Evolutionary conservation across 2,113 vertebrate species (phyloP).

Genomic region (Corvus hawaiiensis): DNA sequence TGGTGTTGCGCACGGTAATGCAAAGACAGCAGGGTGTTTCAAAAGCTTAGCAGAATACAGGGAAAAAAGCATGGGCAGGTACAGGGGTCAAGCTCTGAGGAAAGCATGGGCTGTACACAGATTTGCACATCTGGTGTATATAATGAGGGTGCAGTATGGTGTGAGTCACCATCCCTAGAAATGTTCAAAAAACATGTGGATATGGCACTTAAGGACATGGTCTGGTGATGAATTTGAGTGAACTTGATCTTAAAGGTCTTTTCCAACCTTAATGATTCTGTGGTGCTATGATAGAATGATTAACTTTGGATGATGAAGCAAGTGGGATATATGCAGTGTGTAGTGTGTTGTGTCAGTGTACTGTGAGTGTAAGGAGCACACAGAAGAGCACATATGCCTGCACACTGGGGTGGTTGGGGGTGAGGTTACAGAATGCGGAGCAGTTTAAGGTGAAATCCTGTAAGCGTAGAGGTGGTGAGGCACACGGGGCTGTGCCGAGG

Average conservation of each 20-base stretch:
- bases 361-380: neutral
- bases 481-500: rapidly evolving
- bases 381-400: neutral
- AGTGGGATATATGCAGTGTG: neutral
- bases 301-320: neutral
- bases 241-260: neutral
- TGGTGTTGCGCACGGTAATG: neutral
- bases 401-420: too few species aligned
- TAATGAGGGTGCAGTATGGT: neutral
- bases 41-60: neutral
- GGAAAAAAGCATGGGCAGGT: neutral
- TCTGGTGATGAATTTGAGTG: neutral
- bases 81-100: neutral
- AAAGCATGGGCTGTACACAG: neutral
- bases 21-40: neutral
- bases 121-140: neutral
- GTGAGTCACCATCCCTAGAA: neutral
- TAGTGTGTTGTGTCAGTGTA: neutral
- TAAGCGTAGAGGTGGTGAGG: neutral
- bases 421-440: neutral
- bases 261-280: neutral
- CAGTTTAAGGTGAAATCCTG: neutral
- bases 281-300: neutral
- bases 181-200: neutral
- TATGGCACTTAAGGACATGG: neutral